These are phyloP conservation scores for Eucidaris tribuloides DNA, from an alignment of 35 echinoderm and acorn worm species.

Conservation along the genomic window DNA sequence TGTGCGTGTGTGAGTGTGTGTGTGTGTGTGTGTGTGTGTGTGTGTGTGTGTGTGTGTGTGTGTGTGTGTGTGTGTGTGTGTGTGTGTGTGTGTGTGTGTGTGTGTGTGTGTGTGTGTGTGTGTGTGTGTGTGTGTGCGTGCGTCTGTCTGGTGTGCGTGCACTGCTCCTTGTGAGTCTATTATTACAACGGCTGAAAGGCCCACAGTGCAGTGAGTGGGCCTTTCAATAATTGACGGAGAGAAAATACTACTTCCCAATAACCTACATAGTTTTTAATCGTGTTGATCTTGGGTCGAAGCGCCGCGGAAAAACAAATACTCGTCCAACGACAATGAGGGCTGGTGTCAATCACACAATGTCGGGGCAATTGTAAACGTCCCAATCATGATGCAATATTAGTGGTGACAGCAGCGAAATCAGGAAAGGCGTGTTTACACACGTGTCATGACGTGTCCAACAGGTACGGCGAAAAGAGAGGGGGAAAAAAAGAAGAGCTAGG, in stretches of 20 bases:
- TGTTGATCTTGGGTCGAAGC: conserved; percentile 5
- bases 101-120: too few species aligned
- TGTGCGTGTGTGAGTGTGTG: too few species aligned
- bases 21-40: too few species aligned
- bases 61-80: too few species aligned
- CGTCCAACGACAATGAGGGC: background rate
- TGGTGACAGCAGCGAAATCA: background rate
- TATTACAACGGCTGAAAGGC: background rate
- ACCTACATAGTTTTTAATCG: background rate
- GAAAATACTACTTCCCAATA: background rate
- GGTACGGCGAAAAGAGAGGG: too few species aligned
- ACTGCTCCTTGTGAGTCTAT: too few species aligned
- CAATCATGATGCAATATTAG: background rate
- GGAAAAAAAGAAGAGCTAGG: too few species aligned
- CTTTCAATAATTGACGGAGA: background rate
- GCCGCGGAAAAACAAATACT: background rate
- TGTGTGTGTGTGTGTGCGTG: too few species aligned
- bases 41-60: too few species aligned
- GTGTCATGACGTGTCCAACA: background rate
- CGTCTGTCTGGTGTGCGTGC: too few species aligned
- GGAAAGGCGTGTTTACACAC: conserved; percentile 1
- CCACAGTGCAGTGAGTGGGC: background rate
- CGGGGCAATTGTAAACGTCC: background rate
- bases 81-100: too few species aligned
- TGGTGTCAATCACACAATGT: background rate